Evolutionary conservation across 2,113 vertebrate species (phyloP).

Genomic region (Vulpes ferrilata): DNA sequence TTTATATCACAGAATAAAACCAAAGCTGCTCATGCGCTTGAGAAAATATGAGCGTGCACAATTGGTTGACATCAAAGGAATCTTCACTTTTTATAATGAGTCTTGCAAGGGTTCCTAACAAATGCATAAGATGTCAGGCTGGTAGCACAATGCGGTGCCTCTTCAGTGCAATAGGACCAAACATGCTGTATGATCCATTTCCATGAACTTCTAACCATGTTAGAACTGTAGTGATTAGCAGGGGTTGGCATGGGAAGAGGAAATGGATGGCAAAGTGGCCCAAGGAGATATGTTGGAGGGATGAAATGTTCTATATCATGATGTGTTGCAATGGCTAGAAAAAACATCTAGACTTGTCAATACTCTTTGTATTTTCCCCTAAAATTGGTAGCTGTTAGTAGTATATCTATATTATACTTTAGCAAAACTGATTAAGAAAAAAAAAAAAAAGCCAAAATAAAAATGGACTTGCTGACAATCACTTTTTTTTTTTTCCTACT

Average conservation of each 20-base stretch:
- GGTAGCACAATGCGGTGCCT: rapidly evolving
- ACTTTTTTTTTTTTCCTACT: not conserved
- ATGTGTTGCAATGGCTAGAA: no score
- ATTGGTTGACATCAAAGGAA: not conserved
- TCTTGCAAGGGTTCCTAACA: not conserved
- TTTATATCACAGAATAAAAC: not conserved
- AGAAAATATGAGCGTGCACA: rapidly evolving
- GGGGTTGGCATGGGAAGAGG: not conserved
- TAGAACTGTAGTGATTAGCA: not conserved
- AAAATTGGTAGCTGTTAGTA: not conserved
- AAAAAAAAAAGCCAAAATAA: not conserved
- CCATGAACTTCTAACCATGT: not conserved
- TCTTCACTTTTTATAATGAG: not conserved
- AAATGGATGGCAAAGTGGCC: rapidly evolving
- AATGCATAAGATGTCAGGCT: not conserved
- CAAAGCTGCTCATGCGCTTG: not conserved
- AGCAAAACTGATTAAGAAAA: not conserved
- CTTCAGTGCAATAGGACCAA: rapidly evolving
- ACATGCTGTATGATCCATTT: rapidly evolving
- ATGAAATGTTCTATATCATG: rapidly evolving
- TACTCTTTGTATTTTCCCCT: not conserved
- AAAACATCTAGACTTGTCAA: rapidly evolving
- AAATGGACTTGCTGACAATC: not conserved
- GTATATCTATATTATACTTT: not conserved
- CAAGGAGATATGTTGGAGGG: no score